Evolutionary conservation across 2,797 vertebrate genomes (phyloP), one percentile per base, ranked within the genome.

Genomic region (Sparus aurata): DNA sequence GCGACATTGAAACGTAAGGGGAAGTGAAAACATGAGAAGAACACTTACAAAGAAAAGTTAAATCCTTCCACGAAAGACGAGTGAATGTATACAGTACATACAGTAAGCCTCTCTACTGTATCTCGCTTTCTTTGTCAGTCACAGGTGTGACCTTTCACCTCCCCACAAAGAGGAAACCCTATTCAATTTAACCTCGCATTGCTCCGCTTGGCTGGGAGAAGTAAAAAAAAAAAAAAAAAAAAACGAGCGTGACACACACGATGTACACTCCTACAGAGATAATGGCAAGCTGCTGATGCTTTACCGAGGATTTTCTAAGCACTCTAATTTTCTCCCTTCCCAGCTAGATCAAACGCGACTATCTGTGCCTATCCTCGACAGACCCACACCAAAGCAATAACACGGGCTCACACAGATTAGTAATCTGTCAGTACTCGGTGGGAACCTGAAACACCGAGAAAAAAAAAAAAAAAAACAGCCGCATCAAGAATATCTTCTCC

Each of bases 381-480:
- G 89, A 90, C 88, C 89, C 87, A 84, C 91, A 92, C 87, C 84
- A 86, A 88, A 91, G 89, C 84, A 90, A 82, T 87, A 89, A 92
- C 85, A 85, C 43, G n/a, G 78, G 83, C 85, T 90, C 80, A 77
- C 72, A 76, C 76, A 87, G 89, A 93, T 92, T 84, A 89, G 82
- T 77, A 81, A 87, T 88, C 83, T 88, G 79, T 84, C 86, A 87
- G 85, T 81, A 75, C 75, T 86, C 43, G 69, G 86, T 92, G 90
- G 92, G 92, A 93, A 91, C 67, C 73, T 83, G 67, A 73, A 90
- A 80, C 79, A 72, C 83, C 74, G 41, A 72, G 6, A 38, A 38
- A 46, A 75, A 79, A 57, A 27, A 27, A 38, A 16, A 9, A 38
- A 38, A 46, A 75, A 79, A 57, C 79, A 57, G 75, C 66, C 58